Evolutionary conservation across 2,888 invertebrate species (phyloP).

Genomic region (Heterodera filipjevi): DNA sequence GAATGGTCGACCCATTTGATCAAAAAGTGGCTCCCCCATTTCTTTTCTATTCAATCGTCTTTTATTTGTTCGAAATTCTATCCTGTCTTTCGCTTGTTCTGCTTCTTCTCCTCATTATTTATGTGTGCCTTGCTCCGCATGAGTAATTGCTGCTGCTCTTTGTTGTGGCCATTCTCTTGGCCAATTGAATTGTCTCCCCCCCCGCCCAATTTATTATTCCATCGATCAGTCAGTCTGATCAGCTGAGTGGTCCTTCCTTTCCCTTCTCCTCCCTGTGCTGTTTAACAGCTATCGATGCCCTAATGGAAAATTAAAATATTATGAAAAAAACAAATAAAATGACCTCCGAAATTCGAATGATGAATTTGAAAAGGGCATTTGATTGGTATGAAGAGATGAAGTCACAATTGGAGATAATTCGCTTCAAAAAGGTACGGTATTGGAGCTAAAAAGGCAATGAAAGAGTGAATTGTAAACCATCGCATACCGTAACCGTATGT

Average conservation of each 20-base stretch:
- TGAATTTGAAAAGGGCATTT: not conserved
- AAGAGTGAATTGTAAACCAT: not conserved
- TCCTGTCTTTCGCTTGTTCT: not conserved
- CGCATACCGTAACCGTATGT: not conserved
- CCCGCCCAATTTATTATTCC: not conserved
- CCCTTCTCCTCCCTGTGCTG: no score
- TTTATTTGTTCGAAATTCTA: not conserved
- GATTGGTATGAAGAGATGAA: slow-evolving; percentile 8
- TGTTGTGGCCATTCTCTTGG: slow-evolving; percentile 5
- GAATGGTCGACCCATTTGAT: not conserved
- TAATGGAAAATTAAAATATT: not conserved
- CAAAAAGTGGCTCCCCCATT: not conserved
- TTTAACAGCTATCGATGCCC: no score
- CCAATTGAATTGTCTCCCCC: not conserved
- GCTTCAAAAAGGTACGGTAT: not conserved
- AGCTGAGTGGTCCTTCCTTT: not conserved
- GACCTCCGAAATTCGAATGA: not conserved
- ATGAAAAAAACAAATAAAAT: not conserved
- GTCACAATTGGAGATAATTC: not conserved
- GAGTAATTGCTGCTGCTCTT: not conserved
- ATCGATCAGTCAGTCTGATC: not conserved
- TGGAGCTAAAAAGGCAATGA: no score
- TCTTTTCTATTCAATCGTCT: not conserved
- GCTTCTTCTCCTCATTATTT: not conserved
- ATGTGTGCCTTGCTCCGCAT: not conserved